Conservation (phyloP, 2,888 invertebrate species). For the Apamea anceps region DNA sequence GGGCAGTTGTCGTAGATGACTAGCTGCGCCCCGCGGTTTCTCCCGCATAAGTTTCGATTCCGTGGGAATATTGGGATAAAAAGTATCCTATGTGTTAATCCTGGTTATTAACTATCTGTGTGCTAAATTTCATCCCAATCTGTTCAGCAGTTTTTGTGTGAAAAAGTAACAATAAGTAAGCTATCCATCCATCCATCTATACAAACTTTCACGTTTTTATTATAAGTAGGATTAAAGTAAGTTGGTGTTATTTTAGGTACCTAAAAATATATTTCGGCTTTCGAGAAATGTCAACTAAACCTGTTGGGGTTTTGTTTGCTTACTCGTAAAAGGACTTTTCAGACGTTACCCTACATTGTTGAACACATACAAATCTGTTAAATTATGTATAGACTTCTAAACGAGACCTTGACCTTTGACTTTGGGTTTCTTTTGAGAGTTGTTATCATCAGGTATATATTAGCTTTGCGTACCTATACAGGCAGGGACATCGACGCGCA, state of each 20-base stretch:
- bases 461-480: neutral
- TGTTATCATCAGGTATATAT: neutral
- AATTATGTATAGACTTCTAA: constrained; percentile 22
- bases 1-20: too few relatives aligned
- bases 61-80: too few relatives aligned
- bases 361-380: neutral
- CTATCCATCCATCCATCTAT: too few relatives aligned
- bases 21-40: too few relatives aligned
- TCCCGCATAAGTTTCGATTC: too few relatives aligned
- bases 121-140: too few relatives aligned
- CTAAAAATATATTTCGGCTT: neutral
- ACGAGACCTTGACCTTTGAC: constrained; percentile 10
- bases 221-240: too few relatives aligned
- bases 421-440: neutral
- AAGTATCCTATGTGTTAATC: too few relatives aligned
- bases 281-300: neutral
- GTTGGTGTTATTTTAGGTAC: neutral
- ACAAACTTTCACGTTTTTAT: too few relatives aligned
- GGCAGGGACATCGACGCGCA: neutral
- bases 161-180: too few relatives aligned
- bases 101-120: too few relatives aligned
- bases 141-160: too few relatives aligned
- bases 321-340: neutral
- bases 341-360: constrained; percentile 7
- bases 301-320: neutral